A percentile compares a stretch with the other conserved stretches of the same genome.
phyloP scores from a whole-genome alignment of 2,888 invertebrate species.

The Automeris io region DNA sequence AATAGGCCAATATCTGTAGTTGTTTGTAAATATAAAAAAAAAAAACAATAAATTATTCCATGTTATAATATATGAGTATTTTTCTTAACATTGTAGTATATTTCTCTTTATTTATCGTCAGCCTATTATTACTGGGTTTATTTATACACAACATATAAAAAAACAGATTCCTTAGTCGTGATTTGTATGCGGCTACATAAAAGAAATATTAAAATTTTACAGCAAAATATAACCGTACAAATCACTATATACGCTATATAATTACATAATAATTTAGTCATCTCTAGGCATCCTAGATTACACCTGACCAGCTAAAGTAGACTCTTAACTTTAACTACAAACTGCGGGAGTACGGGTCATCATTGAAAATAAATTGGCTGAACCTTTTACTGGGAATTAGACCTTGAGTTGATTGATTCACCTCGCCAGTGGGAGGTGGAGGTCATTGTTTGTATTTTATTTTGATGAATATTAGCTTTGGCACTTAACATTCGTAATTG shows the following conservation, averaged over 20 bases:
- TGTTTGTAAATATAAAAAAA: too few relatives aligned
- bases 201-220: not conserved
- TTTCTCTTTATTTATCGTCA: too few relatives aligned
- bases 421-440: slow-evolving; percentile 46
- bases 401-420: slow-evolving; percentile 67
- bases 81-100: too few relatives aligned
- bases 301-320: slow-evolving; percentile 28
- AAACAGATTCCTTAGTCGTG: too few relatives aligned
- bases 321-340: slow-evolving; percentile 19
- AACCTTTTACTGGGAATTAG: slow-evolving; percentile 49
- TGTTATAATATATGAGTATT: too few relatives aligned
- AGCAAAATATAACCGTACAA: slow-evolving; percentile 5
- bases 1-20: too few relatives aligned
- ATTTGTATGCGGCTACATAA: not conserved
- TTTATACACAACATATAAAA: too few relatives aligned
- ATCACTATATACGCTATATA: slow-evolving; percentile 3
- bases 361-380: slow-evolving; percentile 33
- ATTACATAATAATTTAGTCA: slow-evolving; percentile 8
- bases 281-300: slow-evolving; percentile 4
- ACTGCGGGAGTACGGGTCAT: slow-evolving; percentile 14
- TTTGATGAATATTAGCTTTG: slow-evolving; percentile 17
- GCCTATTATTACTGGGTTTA: too few relatives aligned
- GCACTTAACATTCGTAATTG: not conserved
- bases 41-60: too few relatives aligned
- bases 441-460: slow-evolving; percentile 39